phyloP scores from a whole-genome alignment of 2,113 vertebrate species.

The Guaruba guarouba region DNA sequence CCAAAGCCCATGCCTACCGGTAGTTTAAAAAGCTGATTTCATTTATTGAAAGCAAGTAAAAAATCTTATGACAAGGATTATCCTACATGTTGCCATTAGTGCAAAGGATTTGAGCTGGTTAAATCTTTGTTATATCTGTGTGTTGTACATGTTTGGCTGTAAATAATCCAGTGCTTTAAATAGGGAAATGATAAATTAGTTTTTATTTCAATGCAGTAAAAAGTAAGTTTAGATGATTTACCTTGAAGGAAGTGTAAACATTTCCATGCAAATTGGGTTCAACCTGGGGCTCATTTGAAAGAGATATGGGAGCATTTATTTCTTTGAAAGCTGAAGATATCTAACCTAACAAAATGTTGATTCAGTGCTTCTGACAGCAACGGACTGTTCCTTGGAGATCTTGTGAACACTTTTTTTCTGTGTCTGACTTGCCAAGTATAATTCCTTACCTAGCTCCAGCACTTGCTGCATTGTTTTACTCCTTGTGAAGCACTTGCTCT shows the following conservation, averaged over 20 bases:
- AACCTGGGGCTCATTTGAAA: slow-evolving; percentile 42
- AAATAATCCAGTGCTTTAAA: neutral
- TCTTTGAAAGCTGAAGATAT: slow-evolving; percentile 41
- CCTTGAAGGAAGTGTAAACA: slow-evolving; percentile 55
- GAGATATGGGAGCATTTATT: slow-evolving; percentile 20
- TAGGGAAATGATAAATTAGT: neutral
- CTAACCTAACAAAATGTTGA: slow-evolving; percentile 17
- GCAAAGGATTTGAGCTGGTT: neutral
- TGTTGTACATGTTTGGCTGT: neutral
- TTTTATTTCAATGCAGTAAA: neutral
- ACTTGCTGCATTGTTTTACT: slow-evolving; percentile 38
- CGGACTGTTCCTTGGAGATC: slow-evolving; percentile 49
- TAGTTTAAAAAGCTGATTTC: neutral
- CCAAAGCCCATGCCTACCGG: neutral
- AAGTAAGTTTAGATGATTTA: slow-evolving; percentile 23
- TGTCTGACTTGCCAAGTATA: slow-evolving; percentile 30
- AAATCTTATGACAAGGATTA: neutral
- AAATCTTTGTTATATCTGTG: neutral
- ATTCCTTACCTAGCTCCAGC: slow-evolving; percentile 42
- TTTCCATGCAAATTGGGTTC: slow-evolving; percentile 28
- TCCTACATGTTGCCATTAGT: neutral
- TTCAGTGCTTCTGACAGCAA: slow-evolving; percentile 26
- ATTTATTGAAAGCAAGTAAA: neutral
- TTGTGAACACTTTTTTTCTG: slow-evolving; percentile 39
- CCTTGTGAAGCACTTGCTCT: slow-evolving; percentile 18